A percentile compares a stretch with the other conserved stretches of the same genome.
Evolutionary conservation across 2,888 invertebrate species (phyloP).

Genomic region (Pandemis cinnamomeana): DNA sequence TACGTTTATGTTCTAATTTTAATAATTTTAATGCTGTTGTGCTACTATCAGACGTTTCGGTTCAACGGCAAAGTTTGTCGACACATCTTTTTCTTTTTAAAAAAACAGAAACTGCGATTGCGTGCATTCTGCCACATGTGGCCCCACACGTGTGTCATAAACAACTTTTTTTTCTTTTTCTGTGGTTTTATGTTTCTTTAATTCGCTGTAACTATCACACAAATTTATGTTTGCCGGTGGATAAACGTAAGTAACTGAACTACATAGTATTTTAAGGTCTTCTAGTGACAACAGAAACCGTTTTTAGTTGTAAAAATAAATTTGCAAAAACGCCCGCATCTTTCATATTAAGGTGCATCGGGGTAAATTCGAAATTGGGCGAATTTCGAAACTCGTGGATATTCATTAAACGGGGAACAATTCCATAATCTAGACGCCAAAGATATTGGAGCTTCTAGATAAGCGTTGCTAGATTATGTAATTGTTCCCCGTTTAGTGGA

Average conservation of each 20-base stretch:
- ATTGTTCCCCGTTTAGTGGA: too few species aligned
- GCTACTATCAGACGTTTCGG: background rate
- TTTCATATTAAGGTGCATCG: background rate
- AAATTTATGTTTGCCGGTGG: background rate
- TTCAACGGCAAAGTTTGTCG: conserved; percentile 3
- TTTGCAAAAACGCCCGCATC: conserved; percentile 2
- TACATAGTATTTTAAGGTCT: background rate
- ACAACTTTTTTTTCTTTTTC: conserved; percentile 15
- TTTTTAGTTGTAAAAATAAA: background rate
- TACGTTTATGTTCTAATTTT: too few species aligned
- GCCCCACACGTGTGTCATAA: conserved; percentile 15
- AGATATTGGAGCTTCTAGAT: too few species aligned
- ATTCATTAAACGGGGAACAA: too few species aligned
- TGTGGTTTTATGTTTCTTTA: conserved; percentile 20
- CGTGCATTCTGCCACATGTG: conserved; percentile 65
- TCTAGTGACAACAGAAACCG: background rate
- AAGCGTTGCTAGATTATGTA: too few species aligned
- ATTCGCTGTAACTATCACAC: conserved; percentile 7
- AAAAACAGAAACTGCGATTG: conserved; percentile 61
- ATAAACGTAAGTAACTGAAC: background rate
- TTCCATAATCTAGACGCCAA: too few species aligned
- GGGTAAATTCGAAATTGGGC: too few species aligned
- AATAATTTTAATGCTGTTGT: background rate
- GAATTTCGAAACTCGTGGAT: too few species aligned
- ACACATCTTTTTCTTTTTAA: conserved; percentile 42